phyloP scores from a whole-genome alignment of 30 jellyfish, hydroid and myxozoan species.

The Phacellophora camtschatica region DNA sequence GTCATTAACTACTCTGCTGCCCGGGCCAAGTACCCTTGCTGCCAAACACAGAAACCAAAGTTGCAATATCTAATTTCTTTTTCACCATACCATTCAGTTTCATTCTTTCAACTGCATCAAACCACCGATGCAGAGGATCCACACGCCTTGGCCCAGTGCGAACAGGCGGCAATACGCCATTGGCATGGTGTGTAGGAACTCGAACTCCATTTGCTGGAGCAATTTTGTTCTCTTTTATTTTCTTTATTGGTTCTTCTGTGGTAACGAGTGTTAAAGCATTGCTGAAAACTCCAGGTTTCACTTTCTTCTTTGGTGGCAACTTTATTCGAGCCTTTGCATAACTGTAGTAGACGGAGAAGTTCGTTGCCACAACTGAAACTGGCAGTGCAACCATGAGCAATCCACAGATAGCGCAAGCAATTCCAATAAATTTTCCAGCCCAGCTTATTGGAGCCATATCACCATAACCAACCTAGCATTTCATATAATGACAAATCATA shows the following conservation, averaged over 20 bases:
- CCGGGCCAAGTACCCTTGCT: slow-evolving; percentile 84
- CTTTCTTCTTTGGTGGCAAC: slow-evolving; percentile 88
- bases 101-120: slow-evolving; percentile 61
- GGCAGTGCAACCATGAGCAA: slow-evolving; percentile 95
- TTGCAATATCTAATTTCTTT: slow-evolving; percentile 63
- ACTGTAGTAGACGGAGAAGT: slow-evolving; percentile 88
- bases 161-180: slow-evolving; percentile 42
- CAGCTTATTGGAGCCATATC: slow-evolving; percentile 85
- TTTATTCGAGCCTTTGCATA: slow-evolving; percentile 87
- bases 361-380: slow-evolving; percentile 90
- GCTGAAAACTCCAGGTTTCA: slow-evolving; percentile 70
- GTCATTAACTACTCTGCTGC: background rate
- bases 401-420: slow-evolving; percentile 85
- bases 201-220: slow-evolving; percentile 56
- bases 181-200: slow-evolving; percentile 61
- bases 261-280: slow-evolving; percentile 51
- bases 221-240: slow-evolving; percentile 16
- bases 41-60: slow-evolving; percentile 76
- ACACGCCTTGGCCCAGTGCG: slow-evolving; percentile 27
- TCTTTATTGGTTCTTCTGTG: slow-evolving; percentile 51
- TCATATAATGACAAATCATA: too few relatives aligned
- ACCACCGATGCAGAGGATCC: slow-evolving; percentile 26
- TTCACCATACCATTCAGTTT: slow-evolving; percentile 58
- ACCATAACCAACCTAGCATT: slow-evolving; percentile 95
- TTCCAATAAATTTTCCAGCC: slow-evolving; percentile 84